phyloP scores from a whole-genome alignment of 1,140 invertebrate species.

The Pseudoatta argentina region DNA sequence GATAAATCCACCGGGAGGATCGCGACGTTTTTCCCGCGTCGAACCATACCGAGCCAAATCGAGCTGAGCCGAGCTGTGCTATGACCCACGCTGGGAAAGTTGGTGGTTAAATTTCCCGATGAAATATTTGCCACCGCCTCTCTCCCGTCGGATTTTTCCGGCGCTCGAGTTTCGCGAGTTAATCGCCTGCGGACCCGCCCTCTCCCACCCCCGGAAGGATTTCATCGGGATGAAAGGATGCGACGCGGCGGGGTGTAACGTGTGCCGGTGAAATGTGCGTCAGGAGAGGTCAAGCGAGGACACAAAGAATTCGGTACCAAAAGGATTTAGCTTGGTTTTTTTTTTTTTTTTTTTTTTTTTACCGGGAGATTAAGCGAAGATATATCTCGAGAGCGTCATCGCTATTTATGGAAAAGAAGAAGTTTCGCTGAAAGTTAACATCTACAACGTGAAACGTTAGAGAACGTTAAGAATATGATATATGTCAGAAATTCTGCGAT shows the following conservation, averaged over 20 bases:
- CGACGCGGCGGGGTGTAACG: slow-evolving; percentile 39
- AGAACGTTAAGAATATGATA: background rate
- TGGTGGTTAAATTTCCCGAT: slow-evolving; percentile 47
- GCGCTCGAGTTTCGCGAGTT: slow-evolving; percentile 56
- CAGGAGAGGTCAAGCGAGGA: slow-evolving; percentile 32
- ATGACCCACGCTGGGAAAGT: slow-evolving; percentile 38
- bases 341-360: background rate
- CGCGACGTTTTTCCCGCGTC: slow-evolving; percentile 37
- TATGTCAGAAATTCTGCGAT: background rate
- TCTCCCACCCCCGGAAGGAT: slow-evolving; percentile 46
- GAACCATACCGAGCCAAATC: background rate
- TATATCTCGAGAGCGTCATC: background rate
- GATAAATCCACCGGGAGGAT: slow-evolving; percentile 63
- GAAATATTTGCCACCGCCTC: slow-evolving; percentile 48
- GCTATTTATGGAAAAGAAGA: background rate
- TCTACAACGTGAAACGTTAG: background rate
- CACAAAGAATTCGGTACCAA: slow-evolving; percentile 27
- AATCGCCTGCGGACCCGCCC: slow-evolving; percentile 50
- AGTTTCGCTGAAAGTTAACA: background rate
- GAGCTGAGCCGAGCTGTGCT: slow-evolving; percentile 3
- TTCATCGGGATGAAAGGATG: slow-evolving; percentile 38
- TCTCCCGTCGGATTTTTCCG: slow-evolving; percentile 47
- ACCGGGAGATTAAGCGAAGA: background rate
- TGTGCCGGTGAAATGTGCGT: slow-evolving; percentile 38
- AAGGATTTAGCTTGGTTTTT: background rate